These are phyloP conservation scores for Dusona sp. DNA, from an alignment of 2,888 invertebrate genomes.

Conservation along the genomic window DNA sequence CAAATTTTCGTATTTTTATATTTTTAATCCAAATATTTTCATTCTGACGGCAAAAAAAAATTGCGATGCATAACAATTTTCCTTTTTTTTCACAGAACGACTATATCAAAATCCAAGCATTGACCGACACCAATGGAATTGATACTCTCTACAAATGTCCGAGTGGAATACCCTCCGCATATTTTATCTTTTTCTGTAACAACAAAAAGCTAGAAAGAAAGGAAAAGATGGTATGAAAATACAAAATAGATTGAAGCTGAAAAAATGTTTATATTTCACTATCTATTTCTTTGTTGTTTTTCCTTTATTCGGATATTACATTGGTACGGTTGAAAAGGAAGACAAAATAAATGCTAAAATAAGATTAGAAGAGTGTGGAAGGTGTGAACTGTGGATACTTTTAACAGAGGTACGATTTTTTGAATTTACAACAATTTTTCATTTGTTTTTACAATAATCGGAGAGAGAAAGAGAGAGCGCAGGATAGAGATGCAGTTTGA, in stretches of 20 bases:
- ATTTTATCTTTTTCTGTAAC: neutral
- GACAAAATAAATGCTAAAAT: slow-evolving; percentile 41
- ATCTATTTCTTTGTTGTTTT: slow-evolving; percentile 47
- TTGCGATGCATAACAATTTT: slow-evolving; percentile 35
- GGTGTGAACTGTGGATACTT: slow-evolving; percentile 24
- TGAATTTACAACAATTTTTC: slow-evolving; percentile 17
- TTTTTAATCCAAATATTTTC: slow-evolving; percentile 2
- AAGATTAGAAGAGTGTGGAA: slow-evolving; percentile 38
- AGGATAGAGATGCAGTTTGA: slow-evolving; percentile 18
- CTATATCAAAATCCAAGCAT: slow-evolving; percentile 84
- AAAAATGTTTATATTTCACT: slow-evolving; percentile 54
- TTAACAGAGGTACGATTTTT: slow-evolving; percentile 40
- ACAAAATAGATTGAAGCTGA: slow-evolving; percentile 23
- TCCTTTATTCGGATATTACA: slow-evolving; percentile 53
- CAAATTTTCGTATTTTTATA: slow-evolving; percentile 25
- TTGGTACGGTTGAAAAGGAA: slow-evolving; percentile 46
- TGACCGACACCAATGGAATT: slow-evolving; percentile 63
- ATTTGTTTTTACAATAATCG: neutral
- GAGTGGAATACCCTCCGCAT: neutral
- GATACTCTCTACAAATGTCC: neutral
- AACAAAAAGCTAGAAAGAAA: neutral
- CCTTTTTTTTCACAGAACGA: slow-evolving; percentile 81
- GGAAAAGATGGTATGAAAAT: neutral
- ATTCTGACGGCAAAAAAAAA: neutral
- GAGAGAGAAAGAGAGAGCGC: slow-evolving; percentile 1